Base-by-base conservation (phyloP, 2,797 vertebrate species). In the Cyclura pinguis region DNA sequence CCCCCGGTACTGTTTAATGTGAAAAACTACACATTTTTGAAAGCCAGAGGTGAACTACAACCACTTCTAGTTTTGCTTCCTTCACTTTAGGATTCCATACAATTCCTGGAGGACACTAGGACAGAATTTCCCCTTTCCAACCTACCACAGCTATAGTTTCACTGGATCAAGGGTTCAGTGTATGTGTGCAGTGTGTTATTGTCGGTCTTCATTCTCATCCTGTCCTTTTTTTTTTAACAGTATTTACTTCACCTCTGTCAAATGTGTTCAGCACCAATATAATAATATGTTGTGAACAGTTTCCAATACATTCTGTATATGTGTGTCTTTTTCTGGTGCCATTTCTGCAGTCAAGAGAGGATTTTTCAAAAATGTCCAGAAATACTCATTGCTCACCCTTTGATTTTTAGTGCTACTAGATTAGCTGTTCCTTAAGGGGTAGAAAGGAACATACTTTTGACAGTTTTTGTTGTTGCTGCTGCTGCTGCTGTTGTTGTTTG, bases 211-310 rank as follows among this genome's bases (percentile, higher is more conserved):
- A 87, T 35, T 2, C 50, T 38, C 20, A 35, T 0, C 55, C 0
- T 27, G 73, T 64, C 72, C 42, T 20, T 0, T 80, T 91, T 52
- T 20, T 92, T 89, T 76, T 29, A 42, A 62, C 42, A 76, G 84
- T 59, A 27, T 69, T 80, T 80, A 78, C 50, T 59, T 85, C 18
- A 81, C 35, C 18, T 47, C 14, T n/a, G 38, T 72, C 38, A 78
- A 38, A 67, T 13, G 22, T 50, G 20, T 80, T 84, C 81, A 78
- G 52, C 32, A 59, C 78, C 32, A 84, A 20, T 42, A 52, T 85
- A 10, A 85, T 88, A 57, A 24, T 74, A 74, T 80, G 14, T 88
- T 80, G 22, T 88, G 80, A 74, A 32, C 62, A 27, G 9, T 85
- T 85, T 78, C 76, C 76, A 50, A 1, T 32, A 27, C 64, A 22